Base-by-base conservation (phyloP, 2,888 invertebrate genomes). In the Stenotaenia linearis region DNA sequence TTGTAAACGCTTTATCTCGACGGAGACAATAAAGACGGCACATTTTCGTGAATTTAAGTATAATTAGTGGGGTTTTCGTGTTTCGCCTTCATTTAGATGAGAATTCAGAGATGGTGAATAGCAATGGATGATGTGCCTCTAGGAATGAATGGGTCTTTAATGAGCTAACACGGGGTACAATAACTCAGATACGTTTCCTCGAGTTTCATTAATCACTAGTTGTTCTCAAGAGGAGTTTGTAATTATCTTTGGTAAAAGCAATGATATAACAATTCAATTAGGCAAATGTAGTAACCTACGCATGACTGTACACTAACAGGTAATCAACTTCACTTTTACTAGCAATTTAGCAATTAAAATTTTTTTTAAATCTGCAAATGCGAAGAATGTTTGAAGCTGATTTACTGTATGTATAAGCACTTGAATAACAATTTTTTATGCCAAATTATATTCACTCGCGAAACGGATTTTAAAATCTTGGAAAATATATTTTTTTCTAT, bases 101-200 rank as follows among this genome's bases (percentile, higher is more conserved):
- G 69, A 69, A 69, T 69, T 50, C 50, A 50, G 50, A 50, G 50
- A 50, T 69, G 69, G 28, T 28, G 69, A 69, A 23, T 4, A n/a
- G 69, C 25, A 12, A 28, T 25, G n/a, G 28, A 69, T 69, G 69
- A 21, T 23, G 69, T 28, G 69, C 25, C 25, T 25, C 28, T 12
- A 69, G 69, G 4, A n/a, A 69, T 69, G 69, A 69, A 69, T 69
- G 69, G 69, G 69, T 28, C 28, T 69, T 28, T 69, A 69, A 69
- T 69, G 69, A 69, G 69, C 69, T 10, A 56, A 69, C 69, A 69
- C 69, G 69, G 23, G 23, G 28, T 69, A 69, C 69, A 69, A 69
- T 28, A 28, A 4, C 28, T 69, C 6, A 25, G 69, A 69, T 69
- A 69, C 25, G 28, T 69, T 69, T 28, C 69, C n/a, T 28, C 28